These are phyloP conservation scores for Heliornis fulica DNA, from an alignment of 2,113 vertebrate species.

Conservation along the genomic window DNA sequence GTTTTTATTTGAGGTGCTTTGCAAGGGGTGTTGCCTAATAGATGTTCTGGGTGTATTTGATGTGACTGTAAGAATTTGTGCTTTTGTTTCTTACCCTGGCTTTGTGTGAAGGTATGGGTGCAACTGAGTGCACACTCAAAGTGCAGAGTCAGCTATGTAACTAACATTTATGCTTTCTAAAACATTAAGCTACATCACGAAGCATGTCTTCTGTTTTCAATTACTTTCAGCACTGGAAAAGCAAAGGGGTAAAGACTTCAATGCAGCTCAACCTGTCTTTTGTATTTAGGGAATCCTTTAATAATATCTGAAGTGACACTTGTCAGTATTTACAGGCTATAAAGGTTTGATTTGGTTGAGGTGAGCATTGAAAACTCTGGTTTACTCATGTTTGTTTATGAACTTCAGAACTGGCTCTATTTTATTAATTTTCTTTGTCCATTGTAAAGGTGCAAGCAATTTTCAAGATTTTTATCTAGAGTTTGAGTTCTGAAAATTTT, in stretches of 20 bases:
- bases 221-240: constrained; percentile 38
- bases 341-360: neutral
- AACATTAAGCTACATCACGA: neutral
- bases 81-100: neutral
- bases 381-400: neutral
- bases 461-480: neutral
- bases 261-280: neutral
- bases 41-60: neutral
- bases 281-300: constrained; percentile 19
- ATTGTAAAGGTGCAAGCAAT: neutral
- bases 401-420: neutral
- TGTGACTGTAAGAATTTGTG: neutral
- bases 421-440: neutral
- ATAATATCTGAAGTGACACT: neutral
- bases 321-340: constrained; percentile 25
- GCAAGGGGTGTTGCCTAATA: neutral
- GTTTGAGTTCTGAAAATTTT: too few species aligned
- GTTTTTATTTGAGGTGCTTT: neutral
- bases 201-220: constrained; percentile 47
- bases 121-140: neutral
- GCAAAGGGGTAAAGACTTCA: neutral
- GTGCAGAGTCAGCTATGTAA: neutral
- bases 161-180: neutral
- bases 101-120: neutral
- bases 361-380: neutral